Evolutionary conservation across 2,113 vertebrate genomes (phyloP).

Genomic region (Poecilia latipinna): DNA sequence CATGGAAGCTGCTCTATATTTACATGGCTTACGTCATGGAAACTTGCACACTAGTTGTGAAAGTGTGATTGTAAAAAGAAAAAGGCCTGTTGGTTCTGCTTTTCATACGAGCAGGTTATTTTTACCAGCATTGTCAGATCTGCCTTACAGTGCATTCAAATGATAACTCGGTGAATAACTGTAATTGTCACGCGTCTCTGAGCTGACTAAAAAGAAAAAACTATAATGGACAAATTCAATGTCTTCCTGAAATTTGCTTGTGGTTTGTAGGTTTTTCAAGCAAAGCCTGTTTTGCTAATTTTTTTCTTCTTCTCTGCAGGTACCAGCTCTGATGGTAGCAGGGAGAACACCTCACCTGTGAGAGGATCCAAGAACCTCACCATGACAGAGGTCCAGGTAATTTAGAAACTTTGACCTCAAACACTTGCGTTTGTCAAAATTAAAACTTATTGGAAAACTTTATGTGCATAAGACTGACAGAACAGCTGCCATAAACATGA

Average conservation of each 20-base stretch:
- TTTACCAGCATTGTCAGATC: conserved; percentile 42
- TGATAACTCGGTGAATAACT: conserved; percentile 1
- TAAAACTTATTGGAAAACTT: too few species aligned
- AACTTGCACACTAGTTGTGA: conserved; percentile 63
- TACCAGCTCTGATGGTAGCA: conserved; percentile 69
- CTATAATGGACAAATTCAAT: background rate
- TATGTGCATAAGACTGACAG: too few species aligned
- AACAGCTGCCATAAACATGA: too few species aligned
- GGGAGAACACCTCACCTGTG: conserved; percentile 53
- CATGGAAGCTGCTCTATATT: conserved; percentile 15
- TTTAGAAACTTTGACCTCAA: background rate
- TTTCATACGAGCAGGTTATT: conserved; percentile 59
- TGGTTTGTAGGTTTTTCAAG: background rate
- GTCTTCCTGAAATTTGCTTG: conserved; percentile 17
- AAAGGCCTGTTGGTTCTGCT: conserved; percentile 60
- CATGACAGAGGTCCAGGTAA: conserved; percentile 81
- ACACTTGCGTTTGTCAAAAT: background rate
- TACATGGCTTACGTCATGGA: conserved; percentile 55
- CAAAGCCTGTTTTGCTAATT: background rate
- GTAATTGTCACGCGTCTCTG: background rate
- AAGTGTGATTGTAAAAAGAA: conserved; percentile 64
- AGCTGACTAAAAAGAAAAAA: background rate
- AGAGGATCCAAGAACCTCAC: conserved; percentile 67
- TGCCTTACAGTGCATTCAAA: conserved; percentile 1
- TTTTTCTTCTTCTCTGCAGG: conserved; percentile 21